phyloP scores from a whole-genome alignment of 2,113 vertebrate genomes.

The Rhipidura dahli region DNA sequence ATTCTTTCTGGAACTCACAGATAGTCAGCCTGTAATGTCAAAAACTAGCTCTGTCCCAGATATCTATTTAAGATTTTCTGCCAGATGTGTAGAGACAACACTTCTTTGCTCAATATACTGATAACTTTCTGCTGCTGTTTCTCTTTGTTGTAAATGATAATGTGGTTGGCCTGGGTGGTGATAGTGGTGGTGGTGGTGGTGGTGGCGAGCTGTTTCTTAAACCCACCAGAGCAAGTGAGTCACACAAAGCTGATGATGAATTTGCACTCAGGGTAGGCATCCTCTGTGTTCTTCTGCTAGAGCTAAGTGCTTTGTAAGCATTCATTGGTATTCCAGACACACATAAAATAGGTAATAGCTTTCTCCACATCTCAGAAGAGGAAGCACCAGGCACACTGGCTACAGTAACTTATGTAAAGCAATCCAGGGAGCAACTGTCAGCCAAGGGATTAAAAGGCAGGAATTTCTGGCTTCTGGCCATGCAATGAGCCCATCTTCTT shows the following conservation, averaged over 20 bases:
- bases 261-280: neutral
- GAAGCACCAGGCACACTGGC: neutral
- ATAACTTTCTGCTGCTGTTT: neutral
- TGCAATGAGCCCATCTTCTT: neutral
- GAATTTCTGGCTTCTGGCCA: neutral
- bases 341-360: neutral
- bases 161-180: neutral
- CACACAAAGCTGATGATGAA: neutral
- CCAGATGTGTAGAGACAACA: neutral
- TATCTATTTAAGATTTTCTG: neutral
- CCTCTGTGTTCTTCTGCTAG: neutral
- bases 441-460: neutral
- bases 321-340: neutral
- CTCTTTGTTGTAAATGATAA: neutral
- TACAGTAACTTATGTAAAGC: neutral
- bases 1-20: neutral
- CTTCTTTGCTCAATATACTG: neutral
- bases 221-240: neutral
- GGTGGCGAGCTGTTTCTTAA: neutral
- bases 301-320: neutral
- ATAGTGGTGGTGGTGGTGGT: neutral
- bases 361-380: neutral
- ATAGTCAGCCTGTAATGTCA: neutral
- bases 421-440: neutral
- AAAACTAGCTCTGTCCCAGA: neutral